A percentile compares a stretch with the other conserved stretches of the same genome.
These are phyloP conservation scores for Aselliscus stoliczkanus DNA, from an alignment of 2,797 vertebrate species.

Conservation along the genomic window DNA sequence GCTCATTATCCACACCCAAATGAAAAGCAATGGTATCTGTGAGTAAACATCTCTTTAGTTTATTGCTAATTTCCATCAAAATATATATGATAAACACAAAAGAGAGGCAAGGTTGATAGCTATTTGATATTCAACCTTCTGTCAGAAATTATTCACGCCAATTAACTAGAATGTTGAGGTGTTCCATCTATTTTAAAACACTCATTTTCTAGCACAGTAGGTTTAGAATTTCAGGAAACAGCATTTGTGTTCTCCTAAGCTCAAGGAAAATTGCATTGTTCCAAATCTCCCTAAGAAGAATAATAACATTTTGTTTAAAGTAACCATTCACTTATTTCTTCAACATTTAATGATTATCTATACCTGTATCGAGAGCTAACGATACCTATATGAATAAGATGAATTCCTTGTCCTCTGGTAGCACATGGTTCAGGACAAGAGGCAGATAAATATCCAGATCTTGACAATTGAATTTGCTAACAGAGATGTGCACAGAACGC, in stretches of 20 bases:
- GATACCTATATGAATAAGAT: not conserved
- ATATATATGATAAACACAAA: conserved; percentile 31
- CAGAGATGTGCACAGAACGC: not conserved
- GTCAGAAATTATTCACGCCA: conserved; percentile 49
- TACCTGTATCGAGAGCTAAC: conserved; percentile 11
- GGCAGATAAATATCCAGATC: not conserved
- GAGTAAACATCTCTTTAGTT: conserved; percentile 41
- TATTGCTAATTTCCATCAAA: conserved; percentile 46
- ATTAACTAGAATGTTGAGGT: conserved; percentile 48
- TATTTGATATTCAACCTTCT: conserved; percentile 48
- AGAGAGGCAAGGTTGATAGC: not conserved
- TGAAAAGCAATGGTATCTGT: conserved; percentile 30
- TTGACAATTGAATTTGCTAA: not conserved
- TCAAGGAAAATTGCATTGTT: conserved; percentile 33
- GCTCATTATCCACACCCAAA: conserved; percentile 40
- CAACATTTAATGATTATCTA: not conserved
- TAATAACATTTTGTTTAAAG: conserved; percentile 36
- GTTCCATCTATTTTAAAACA: conserved; percentile 54
- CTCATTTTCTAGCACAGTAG: conserved; percentile 48
- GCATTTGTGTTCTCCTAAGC: conserved; percentile 15
- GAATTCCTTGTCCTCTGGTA: conserved; percentile 2
- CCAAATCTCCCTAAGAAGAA: conserved; percentile 21
- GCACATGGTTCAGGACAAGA: conserved; percentile 7
- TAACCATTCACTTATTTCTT: conserved; percentile 18
- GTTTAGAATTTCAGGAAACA: conserved; percentile 40